Evolutionary conservation across 1,140 invertebrate genomes (phyloP), one percentile per base, ranked within the genome.

Genomic region (Drosophila santomea): DNA sequence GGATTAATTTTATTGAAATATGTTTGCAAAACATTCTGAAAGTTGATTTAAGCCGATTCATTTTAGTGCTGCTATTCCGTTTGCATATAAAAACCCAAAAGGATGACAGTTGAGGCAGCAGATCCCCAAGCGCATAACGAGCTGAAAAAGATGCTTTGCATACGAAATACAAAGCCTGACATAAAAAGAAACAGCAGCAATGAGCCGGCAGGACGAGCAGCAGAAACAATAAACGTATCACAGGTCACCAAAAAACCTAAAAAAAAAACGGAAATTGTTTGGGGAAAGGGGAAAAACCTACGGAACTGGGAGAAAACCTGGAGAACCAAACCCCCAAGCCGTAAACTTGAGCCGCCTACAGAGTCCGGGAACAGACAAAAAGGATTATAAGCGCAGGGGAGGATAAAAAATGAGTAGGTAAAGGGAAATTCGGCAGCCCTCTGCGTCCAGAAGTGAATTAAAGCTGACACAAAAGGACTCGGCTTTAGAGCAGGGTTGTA

Each of bases 151-250:
- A 62, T 74, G 58, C 77, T 60, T 74, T 80, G 60, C 72, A 77
- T 74, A 66, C 60, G 36, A 77, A 78, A 78, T 62, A 61, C 63
- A 74, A 75, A 75, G 41, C 44, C 48, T 17, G 54, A 72, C 39
- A 59, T 35, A 80, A 58, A 73, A 51, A 59, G 60, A 17, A 79
- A 62, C 45, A 45, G 38, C 36, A 28, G 50, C 41, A 59, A 56
- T 58, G 43, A 43, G 39, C 52, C 43, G 47, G 47, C 52, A 38
- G 47, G 47, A 44, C 36, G 25, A 48, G 20, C 50, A 39, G 17
- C 32, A 51, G 52, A 84, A 86, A 85, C 82, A 85, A 81, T 78
- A 58, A 74, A 81, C 57, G 74, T 74, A 55, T 68, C 72, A 80
- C 66, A 79, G 77, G 66, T 72, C 69, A 80, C 64, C 64, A n/a